Percentiles rank a stretch among this genome's conserved stretches.
These are phyloP conservation scores for Peromyscus californicus DNA, from an alignment of 2,113 vertebrate genomes.

Conservation along the genomic window DNA sequence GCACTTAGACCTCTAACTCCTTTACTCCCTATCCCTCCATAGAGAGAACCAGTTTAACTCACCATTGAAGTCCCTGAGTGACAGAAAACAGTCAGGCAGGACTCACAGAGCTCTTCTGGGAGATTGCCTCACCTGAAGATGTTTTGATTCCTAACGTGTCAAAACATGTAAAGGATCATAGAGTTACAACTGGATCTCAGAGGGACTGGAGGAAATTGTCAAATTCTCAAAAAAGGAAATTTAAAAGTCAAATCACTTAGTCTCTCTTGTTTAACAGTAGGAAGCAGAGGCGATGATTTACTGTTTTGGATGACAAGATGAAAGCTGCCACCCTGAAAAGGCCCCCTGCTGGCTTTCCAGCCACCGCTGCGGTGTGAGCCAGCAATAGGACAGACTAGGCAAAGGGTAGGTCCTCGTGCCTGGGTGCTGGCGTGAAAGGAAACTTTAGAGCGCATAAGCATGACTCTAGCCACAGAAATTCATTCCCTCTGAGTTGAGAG, in stretches of 20 bases:
- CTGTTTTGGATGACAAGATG: not conserved
- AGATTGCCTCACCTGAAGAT: constrained; percentile 41
- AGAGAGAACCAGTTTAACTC: not conserved
- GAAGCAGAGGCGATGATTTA: not conserved
- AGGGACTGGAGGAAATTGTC: constrained; percentile 57
- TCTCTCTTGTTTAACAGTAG: not conserved
- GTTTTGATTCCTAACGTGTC: constrained; percentile 75
- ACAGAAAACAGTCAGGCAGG: constrained; percentile 56
- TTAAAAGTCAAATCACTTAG: not conserved
- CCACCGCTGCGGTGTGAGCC: not conserved
- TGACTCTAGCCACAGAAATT: not conserved
- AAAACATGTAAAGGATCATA: constrained; percentile 71
- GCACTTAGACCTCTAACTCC: not conserved
- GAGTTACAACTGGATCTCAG: constrained; percentile 74
- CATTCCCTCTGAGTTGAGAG: not conserved
- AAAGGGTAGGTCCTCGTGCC: too few species aligned
- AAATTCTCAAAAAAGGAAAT: not conserved
- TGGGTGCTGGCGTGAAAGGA: not conserved
- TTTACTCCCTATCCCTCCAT: not conserved
- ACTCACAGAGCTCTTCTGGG: constrained; percentile 43
- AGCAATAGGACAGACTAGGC: accelerated
- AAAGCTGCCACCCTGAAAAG: not conserved
- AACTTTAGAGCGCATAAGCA: not conserved
- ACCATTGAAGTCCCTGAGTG: not conserved
- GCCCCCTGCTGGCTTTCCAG: not conserved